Conservation (phyloP, 2,113 vertebrate genomes). For the Eretmochelys imbricata region DNA sequence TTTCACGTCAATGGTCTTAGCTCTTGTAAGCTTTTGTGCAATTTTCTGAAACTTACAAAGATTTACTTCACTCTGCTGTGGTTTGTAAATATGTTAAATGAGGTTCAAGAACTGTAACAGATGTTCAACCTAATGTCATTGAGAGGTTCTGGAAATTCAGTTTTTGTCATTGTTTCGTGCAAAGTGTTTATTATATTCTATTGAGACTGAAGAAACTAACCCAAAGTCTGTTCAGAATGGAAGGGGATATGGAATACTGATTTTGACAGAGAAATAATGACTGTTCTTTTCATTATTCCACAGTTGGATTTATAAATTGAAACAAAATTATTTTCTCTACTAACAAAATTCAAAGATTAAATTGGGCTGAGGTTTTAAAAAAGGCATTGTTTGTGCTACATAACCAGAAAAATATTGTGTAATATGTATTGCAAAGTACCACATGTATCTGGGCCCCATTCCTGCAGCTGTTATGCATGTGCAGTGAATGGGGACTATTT, state of each 20-base stretch:
- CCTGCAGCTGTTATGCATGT: neutral
- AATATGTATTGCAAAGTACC: neutral
- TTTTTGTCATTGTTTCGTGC: neutral
- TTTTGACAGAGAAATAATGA: neutral
- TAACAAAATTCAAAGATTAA: neutral
- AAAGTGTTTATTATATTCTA: neutral
- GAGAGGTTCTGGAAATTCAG: neutral
- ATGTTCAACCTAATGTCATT: neutral
- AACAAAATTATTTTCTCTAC: neutral
- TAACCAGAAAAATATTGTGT: neutral
- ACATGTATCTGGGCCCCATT: neutral
- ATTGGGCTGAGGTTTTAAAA: neutral
- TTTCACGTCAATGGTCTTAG: neutral
- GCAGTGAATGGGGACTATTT: neutral
- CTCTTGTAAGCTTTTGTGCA: neutral
- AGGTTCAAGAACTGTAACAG: neutral
- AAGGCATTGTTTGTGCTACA: neutral
- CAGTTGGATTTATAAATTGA: conserved; percentile 4
- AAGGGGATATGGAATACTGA: neutral
- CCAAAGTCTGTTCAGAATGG: neutral
- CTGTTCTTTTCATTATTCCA: neutral
- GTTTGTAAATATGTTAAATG: neutral
- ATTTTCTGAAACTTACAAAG: neutral
- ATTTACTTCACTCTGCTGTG: neutral
- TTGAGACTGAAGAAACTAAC: neutral